Conservation (phyloP, 2,113 vertebrate genomes). For the Toxotes chatareus region DNA sequence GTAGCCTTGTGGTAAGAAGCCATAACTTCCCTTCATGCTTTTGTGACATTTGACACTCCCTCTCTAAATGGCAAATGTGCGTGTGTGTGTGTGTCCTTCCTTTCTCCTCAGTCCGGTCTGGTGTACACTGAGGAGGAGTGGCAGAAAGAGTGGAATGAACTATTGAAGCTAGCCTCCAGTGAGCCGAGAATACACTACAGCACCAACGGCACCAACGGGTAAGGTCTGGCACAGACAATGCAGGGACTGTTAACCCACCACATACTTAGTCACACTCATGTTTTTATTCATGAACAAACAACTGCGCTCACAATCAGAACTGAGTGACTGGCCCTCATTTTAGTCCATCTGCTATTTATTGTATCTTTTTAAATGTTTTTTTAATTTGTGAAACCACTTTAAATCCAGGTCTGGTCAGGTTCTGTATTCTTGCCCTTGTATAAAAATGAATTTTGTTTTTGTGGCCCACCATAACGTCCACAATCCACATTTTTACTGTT, state of each 20-base stretch:
- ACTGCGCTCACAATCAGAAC: constrained; percentile 24
- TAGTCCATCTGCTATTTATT: constrained; percentile 40
- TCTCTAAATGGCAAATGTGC: constrained; percentile 55
- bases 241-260: constrained; percentile 53
- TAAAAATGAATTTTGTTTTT: background rate
- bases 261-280: constrained; percentile 53
- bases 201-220: constrained; percentile 89
- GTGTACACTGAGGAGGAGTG: constrained; percentile 98
- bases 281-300: constrained; percentile 65
- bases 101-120: constrained; percentile 89
- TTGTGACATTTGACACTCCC: constrained; percentile 70
- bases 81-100: constrained; percentile 27
- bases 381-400: background rate
- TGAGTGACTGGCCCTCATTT: constrained; percentile 28
- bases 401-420: background rate
- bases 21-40: constrained; percentile 55
- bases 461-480: background rate
- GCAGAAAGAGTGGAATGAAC: constrained; percentile 98
- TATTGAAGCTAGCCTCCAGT: constrained; percentile 92
- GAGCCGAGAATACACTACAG: constrained; percentile 93
- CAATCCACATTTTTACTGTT: background rate
- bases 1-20: constrained; percentile 51
- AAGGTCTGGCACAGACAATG: constrained; percentile 54
- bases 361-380: background rate
- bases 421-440: background rate